A percentile compares a stretch with the other conserved stretches of the same genome.
Conservation (phyloP, 30 jellyfish, hydroid and myxozoan species). For the Aurelia aurita region DNA sequence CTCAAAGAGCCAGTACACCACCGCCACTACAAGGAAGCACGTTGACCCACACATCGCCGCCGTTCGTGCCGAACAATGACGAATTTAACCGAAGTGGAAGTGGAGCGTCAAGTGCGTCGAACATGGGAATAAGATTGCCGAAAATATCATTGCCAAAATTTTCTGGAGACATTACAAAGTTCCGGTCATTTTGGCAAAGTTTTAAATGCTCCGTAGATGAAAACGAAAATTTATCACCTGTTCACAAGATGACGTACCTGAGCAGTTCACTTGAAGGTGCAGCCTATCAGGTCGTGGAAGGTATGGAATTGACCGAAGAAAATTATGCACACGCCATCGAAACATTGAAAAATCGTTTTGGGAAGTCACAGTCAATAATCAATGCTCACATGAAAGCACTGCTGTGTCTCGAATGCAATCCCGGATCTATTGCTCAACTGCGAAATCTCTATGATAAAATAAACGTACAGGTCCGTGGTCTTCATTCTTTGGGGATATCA, state of each 20-base stretch:
- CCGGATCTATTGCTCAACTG: background rate
- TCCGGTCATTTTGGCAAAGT: slow-evolving; percentile 62
- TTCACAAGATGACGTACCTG: slow-evolving; percentile 64
- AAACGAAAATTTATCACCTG: slow-evolving; percentile 37
- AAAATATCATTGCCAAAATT: slow-evolving; percentile 31
- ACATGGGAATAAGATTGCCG: slow-evolving; percentile 38
- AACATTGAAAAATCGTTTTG: slow-evolving; percentile 46
- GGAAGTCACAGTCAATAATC: slow-evolving; percentile 34
- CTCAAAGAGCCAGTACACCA: background rate
- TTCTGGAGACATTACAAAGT: slow-evolving; percentile 56
- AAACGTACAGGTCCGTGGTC: slow-evolving; percentile 36
- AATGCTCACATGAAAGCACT: slow-evolving; percentile 61
- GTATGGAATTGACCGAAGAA: slow-evolving; percentile 65
- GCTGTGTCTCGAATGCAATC: slow-evolving; percentile 6
- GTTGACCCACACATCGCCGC: background rate
- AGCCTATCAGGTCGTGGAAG: slow-evolving; percentile 49
- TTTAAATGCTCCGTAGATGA: slow-evolving; percentile 66
- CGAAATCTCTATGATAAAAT: slow-evolving; percentile 1
- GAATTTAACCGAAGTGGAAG: background rate
- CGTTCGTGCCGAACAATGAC: background rate
- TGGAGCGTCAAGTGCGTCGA: background rate
- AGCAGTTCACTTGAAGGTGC: slow-evolving; percentile 40
- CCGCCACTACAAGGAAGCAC: background rate
- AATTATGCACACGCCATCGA: slow-evolving; percentile 43
- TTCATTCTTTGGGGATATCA: slow-evolving; percentile 34